Evolutionary conservation across 2,888 invertebrate genomes (phyloP).

Genomic region (Lordiphosa andalusiaca): DNA sequence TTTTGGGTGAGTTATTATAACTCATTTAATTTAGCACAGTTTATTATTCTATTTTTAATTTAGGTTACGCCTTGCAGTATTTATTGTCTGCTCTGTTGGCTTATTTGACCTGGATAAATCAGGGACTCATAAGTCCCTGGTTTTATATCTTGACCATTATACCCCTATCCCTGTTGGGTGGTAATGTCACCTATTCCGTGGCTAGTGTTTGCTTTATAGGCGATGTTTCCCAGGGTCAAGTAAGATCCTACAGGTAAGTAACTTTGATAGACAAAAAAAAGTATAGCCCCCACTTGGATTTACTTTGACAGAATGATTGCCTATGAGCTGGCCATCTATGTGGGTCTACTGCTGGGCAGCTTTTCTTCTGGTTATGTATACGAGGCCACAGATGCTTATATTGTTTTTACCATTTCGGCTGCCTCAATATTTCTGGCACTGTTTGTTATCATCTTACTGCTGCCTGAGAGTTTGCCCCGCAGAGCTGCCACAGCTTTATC

Average conservation of each 20-base stretch:
- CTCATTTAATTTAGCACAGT: neutral
- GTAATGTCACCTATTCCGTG: conserved; percentile 83
- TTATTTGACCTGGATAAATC: conserved; percentile 41
- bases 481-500: neutral
- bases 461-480: conserved; percentile 73
- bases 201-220: conserved; percentile 84
- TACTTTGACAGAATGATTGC: conserved; percentile 82
- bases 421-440: conserved; percentile 51
- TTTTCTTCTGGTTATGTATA: conserved; percentile 83
- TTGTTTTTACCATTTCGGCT: conserved; percentile 71
- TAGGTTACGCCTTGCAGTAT: conserved; percentile 74
- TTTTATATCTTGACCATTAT: conserved; percentile 82
- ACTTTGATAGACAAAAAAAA: too few species aligned
- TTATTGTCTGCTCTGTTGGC: conserved; percentile 60
- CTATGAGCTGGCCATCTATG: conserved; percentile 82
- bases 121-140: conserved; percentile 74
- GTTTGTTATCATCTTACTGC: conserved; percentile 51
- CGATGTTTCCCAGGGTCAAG: conserved; percentile 83
- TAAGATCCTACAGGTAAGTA: conserved; percentile 83
- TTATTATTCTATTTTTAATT: neutral
- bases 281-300: neutral
- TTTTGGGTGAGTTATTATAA: conserved; percentile 81
- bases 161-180: conserved; percentile 83
- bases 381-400: conserved; percentile 68
- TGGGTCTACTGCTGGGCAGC: conserved; percentile 84